Conservation (phyloP, 2,888 invertebrate species). For the Cryptocephalus primarius region DNA sequence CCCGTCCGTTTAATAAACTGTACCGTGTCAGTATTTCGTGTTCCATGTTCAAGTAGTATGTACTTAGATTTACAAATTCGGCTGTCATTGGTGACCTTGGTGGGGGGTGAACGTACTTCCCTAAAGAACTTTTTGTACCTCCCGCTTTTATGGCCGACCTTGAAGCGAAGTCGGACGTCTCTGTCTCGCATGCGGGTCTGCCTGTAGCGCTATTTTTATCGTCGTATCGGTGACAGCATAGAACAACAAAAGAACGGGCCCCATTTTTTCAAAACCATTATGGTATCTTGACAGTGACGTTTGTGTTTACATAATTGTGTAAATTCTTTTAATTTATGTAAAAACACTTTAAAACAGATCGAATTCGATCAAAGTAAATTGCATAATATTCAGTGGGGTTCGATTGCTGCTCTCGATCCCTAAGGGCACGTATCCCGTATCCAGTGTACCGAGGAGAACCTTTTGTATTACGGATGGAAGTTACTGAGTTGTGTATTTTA, state of each 20-base stretch:
- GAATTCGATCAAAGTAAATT: background rate
- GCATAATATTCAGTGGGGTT: background rate
- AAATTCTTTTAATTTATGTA: conserved; percentile 22
- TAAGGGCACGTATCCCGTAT: too few species aligned
- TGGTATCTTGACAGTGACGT: conserved; percentile 35
- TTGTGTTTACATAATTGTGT: conserved; percentile 37
- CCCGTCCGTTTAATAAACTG: too few species aligned
- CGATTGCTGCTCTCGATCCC: background rate
- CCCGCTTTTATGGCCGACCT: too few species aligned
- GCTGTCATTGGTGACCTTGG: too few species aligned
- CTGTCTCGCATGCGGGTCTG: too few species aligned
- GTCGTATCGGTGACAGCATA: background rate
- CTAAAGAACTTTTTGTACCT: too few species aligned
- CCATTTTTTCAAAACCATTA: background rate
- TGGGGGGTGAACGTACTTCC: too few species aligned
- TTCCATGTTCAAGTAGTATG: too few species aligned
- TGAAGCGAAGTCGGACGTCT: too few species aligned
- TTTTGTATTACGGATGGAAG: background rate
- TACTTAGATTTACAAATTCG: too few species aligned
- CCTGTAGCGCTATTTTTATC: too few species aligned
- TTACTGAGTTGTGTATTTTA: background rate
- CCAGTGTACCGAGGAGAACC: background rate
- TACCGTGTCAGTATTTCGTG: too few species aligned
- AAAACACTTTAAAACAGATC: conserved; percentile 9
- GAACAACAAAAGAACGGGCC: background rate